Evolutionary conservation across 1,140 invertebrate species (phyloP).

Genomic region (Pinna nobilis): DNA sequence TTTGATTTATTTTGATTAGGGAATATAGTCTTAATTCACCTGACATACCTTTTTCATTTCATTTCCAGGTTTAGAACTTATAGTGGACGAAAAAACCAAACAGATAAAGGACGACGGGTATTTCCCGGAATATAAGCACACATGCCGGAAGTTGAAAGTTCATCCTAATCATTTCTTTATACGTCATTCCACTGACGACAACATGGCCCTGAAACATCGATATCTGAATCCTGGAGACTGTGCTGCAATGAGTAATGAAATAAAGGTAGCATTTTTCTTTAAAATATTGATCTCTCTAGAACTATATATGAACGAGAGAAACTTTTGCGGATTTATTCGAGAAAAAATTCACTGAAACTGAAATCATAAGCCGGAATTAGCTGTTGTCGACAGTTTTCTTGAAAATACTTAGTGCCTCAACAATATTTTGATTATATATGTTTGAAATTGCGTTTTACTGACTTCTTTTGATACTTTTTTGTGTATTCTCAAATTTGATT

Average conservation of each 20-base stretch:
- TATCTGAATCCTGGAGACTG: constrained; percentile 39
- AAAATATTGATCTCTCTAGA: neutral
- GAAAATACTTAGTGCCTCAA: too few relatives aligned
- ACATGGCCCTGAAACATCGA: constrained; percentile 39
- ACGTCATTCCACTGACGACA: constrained; percentile 42
- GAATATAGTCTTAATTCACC: neutral
- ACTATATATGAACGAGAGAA: too few relatives aligned
- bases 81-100: constrained; percentile 43
- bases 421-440: too few relatives aligned
- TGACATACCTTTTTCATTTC: neutral
- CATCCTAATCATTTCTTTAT: constrained; percentile 44
- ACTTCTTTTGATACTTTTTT: too few relatives aligned
- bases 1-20: too few relatives aligned
- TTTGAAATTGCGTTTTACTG: too few relatives aligned
- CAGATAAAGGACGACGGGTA: constrained; percentile 37
- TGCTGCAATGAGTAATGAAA: constrained; percentile 31
- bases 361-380: too few relatives aligned
- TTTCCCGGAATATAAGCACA: constrained; percentile 44
- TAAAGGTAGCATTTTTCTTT: constrained; percentile 28
- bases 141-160: constrained; percentile 40
- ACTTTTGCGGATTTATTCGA: too few relatives aligned
- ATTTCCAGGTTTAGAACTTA: constrained; percentile 40
- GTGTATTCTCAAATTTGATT: too few relatives aligned
- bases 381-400: too few relatives aligned
- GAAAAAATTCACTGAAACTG: too few relatives aligned